Evolutionary conservation across 2,888 invertebrate species (phyloP), one percentile per base, ranked within the genome.

Genomic region (Apotomis turbidana): DNA sequence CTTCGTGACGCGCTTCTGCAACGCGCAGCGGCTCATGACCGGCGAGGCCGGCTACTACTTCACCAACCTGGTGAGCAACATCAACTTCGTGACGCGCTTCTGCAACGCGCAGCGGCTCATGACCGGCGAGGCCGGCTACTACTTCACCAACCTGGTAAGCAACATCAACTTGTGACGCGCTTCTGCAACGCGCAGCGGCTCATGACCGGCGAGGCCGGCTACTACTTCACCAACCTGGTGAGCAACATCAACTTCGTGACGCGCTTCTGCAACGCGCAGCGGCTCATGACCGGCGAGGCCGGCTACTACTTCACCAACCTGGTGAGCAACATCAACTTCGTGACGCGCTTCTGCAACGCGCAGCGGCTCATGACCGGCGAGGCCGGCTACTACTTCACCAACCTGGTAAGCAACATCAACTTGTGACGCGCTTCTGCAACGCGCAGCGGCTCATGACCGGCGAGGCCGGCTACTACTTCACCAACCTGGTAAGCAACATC

Each of bases 11-110:
- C 95, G 99, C 66, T 99, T 99, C 91, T 98, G 98, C 79, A 98
- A 98, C 90, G 98, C 98, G 49, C 95, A 96, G 75, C 95, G 98
- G 13, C 94, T 99, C 57, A 98, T 99, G 97, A 98, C 98, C 77
- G 99, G 99, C 41, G 99, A 99, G 93, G 98, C 97, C 41, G 99
- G 99, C 2, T 99, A 99, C 90, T 99, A 98, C 90, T 99, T 99
- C 91, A 99, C 99, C 12, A 99, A 99, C 91, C 93, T 99, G 94
- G 98, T 98, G 92, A 90, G 13, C 13, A 27, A 8, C 5, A 27
- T 15, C 68, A 97, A 99, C 90, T 99, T 97, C n/a, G 97, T 99
- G 78, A 99, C 98, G 10, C 95, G 99, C 66, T 99, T 99, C 91
- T 98, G 98, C 79, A 98, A 98, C 90, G 98, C 98, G 49, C 95